Base-by-base conservation (phyloP, 2,888 invertebrate genomes). In the Brachypalpus laphriformis region DNA sequence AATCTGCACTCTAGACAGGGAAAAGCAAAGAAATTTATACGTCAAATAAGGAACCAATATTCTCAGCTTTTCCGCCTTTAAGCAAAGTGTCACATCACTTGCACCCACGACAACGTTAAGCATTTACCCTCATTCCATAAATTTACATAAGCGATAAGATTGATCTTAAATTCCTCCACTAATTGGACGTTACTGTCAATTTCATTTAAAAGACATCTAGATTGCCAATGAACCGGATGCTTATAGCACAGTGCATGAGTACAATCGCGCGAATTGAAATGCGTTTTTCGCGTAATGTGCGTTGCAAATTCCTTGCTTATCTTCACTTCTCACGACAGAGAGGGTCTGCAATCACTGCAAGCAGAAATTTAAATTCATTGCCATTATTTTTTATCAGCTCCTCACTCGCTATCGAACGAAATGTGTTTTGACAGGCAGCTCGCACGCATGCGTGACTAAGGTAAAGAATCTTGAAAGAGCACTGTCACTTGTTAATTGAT, bases 121-220 rank as follows among this genome's bases (percentile, higher is more conserved):
- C 51, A 8, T 28, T n/a, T 20, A 25, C 4, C 49, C 25, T 51
- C 49, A 14, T 28, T 28, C 11, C 25, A 28, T 14, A 14, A 28
- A 25, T 51, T 11, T 28, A 28, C 28, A 51, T n/a, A 4, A 2
- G 14, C 57, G 57, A 57, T 57, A 57, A 57, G 57, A n/a, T 20
- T 20, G n/a, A 57, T 57, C 56, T 31, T 16, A 61, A 25, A 42
- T 11, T 56, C 31, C 56, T 56, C 18, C 56, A 42, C 61, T 61
- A 61, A 61, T 61, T 61, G 61, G 42, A 22, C 28, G 61, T 42
- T 16, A 45, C 40, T 61, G 61, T 61, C 61, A 61, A 42, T 28
- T 42, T 42, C 40, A 28, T 61, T 61, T 28, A 25, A 31, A 40
- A 42, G 42, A 16, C 61, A 61, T 25, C 9, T 22, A 42, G 9